Base-by-base conservation (phyloP, 2,113 vertebrate species). In the Crotalus helleri region DNA sequence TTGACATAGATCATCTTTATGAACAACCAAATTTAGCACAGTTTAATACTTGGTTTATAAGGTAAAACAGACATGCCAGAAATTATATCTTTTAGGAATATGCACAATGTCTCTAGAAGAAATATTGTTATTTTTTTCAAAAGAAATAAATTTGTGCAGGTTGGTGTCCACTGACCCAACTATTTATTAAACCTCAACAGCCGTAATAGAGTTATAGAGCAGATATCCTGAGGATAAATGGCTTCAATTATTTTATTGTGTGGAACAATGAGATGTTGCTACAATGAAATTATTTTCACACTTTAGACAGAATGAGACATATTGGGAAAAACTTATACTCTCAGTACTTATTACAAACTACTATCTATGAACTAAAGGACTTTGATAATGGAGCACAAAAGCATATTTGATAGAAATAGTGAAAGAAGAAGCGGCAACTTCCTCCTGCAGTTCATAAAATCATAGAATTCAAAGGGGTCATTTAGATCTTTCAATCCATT, bases 181-280 rank as follows among this genome's bases (percentile, higher is more conserved):
- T 94, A 95, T 94, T 95, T 94, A 93, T 85, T 95, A 59, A 21
- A 90, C 9, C 89, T 93, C 12, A 94, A 86, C 26, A 93, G 86
- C 39, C 93, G 90, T 93, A 96, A 95, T 93, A 93, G 93, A 95
- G 12, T 95, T 96, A 96, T 90, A 95, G 19, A 96, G 44, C 10
- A 85, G 55, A 94, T 94, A 86, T 95, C 95, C 94, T n/a, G 1
- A 96, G 94, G 93, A 96, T 94, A 94, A 97, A 97, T 97, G 93
- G 3, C 53, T 94, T 97, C 93, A 96, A 94, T 96, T 97, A 95
- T 96, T 97, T 97, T 94, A 95, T 96, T 95, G 85, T 95, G 92
- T 94, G 57, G 53, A 96, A 96, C 85, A 95, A 88, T 85, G 64
- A 94, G 92, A 93, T 93, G 57, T 58, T 95, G 61, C 86, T 94